A percentile compares a stretch with the other conserved stretches of the same genome.
These are phyloP conservation scores for Pogonus chalceus DNA, from an alignment of 1,140 invertebrate species.

Conservation along the genomic window DNA sequence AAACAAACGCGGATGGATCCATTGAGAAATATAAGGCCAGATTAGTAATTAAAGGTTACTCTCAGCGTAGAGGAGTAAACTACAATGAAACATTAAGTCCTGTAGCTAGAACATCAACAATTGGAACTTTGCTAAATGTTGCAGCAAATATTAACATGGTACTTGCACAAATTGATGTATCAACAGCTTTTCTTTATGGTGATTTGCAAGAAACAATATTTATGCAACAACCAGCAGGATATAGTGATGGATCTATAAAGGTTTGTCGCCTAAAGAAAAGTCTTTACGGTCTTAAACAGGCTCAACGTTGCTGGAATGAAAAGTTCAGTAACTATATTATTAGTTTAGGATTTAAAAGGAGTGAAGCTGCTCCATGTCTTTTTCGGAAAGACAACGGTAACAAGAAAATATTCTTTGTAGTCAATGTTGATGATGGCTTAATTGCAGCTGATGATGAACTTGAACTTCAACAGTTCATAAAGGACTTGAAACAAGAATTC, in stretches of 20 bases:
- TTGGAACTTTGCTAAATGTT: conserved; percentile 14
- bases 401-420: not conserved
- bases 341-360: conserved; percentile 15
- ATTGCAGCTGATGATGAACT: not conserved
- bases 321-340: conserved; percentile 18
- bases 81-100: conserved; percentile 25
- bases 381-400: conserved; percentile 8
- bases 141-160: conserved; percentile 11
- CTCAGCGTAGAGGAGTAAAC: conserved; percentile 19
- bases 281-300: conserved; percentile 35
- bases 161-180: conserved; percentile 17
- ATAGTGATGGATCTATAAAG: conserved; percentile 12
- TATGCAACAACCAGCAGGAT: conserved; percentile 24
- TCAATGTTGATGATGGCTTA: not conserved
- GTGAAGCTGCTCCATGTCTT: conserved; percentile 16
- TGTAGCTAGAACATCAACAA: conserved; percentile 23
- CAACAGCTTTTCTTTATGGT: conserved; percentile 15
- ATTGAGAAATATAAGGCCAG: conserved; percentile 24
- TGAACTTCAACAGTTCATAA: not conserved
- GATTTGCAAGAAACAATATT: conserved; percentile 16
- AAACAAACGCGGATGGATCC: conserved; percentile 17
- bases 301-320: conserved; percentile 30
- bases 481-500: not conserved
- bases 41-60: conserved; percentile 22
- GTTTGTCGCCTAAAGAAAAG: conserved; percentile 33